A percentile compares a stretch with the other conserved stretches of the same genome.
Conservation (phyloP, 2,113 vertebrate species). For the Sprattus sprattus region DNA sequence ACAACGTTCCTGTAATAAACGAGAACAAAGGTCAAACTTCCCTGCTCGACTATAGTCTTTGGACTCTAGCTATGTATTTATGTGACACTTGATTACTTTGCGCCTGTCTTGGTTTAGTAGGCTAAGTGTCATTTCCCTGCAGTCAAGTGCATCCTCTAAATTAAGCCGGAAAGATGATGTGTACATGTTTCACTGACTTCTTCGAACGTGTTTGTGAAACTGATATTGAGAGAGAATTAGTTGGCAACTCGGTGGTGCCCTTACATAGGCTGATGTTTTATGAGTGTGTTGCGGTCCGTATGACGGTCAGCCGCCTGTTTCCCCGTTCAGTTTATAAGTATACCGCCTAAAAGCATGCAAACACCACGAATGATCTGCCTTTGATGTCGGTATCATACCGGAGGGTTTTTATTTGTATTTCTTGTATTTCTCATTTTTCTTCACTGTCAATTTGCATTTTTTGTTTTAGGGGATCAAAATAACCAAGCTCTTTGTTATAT, state of each 20-base stretch:
- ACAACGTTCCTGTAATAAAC: conserved; percentile 38
- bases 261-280: neutral
- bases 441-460: neutral
- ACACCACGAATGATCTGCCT: neutral
- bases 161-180: neutral
- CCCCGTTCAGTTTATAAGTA: neutral
- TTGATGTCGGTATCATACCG: neutral
- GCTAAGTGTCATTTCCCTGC: neutral
- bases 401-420: neutral
- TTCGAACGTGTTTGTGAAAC: neutral
- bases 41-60: conserved; percentile 30
- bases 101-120: too few relatives aligned
- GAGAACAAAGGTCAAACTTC: conserved; percentile 61
- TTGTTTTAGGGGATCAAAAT: neutral
- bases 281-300: neutral
- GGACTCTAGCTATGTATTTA: neutral
- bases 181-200: neutral
- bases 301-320: neutral
- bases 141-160: neutral
- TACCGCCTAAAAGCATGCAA: neutral
- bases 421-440: neutral
- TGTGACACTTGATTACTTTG: neutral
- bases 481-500: neutral
- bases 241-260: neutral
- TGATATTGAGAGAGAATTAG: neutral